A percentile compares a stretch with the other conserved stretches of the same genome.
phyloP scores from a whole-genome alignment of 2,888 invertebrate genomes.

The Tenthredo distinguenda region DNA sequence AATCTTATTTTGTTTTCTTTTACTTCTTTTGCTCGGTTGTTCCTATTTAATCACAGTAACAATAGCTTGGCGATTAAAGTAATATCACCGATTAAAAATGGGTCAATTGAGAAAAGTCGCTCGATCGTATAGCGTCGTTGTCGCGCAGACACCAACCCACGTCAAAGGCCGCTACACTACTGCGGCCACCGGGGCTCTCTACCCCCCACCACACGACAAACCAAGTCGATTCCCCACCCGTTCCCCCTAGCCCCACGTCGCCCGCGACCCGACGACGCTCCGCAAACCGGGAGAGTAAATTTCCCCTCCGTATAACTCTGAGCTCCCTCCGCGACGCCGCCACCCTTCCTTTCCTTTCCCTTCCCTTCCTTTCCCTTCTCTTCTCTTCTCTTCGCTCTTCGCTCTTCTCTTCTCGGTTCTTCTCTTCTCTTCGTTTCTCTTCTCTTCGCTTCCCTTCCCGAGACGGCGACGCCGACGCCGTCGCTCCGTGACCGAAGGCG shows the following conservation, averaged over 20 bases:
- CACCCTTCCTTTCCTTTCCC: constrained; percentile 53
- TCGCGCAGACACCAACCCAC: constrained; percentile 67
- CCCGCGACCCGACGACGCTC: constrained; percentile 43
- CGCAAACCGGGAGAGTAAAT: constrained; percentile 51
- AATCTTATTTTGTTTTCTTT: not conserved
- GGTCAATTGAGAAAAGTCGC: constrained; percentile 51
- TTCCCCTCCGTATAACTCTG: constrained; percentile 57
- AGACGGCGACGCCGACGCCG: constrained; percentile 19
- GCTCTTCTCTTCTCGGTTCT: constrained; percentile 44
- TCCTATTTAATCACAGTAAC: constrained; percentile 24
- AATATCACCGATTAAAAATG: constrained; percentile 20
- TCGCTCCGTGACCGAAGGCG: constrained; percentile 46
- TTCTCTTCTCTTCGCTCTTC: constrained; percentile 9
- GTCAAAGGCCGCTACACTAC: constrained; percentile 77
- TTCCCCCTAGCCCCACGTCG: constrained; percentile 31
- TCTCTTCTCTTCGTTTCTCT: not conserved
- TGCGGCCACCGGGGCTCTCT: constrained; percentile 70
- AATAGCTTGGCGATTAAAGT: not conserved
- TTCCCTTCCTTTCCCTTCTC: constrained; percentile 13
- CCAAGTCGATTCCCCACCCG: constrained; percentile 39
- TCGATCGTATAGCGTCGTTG: constrained; percentile 46
- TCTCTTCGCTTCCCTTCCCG: constrained; percentile 23
- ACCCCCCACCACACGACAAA: constrained; percentile 58
- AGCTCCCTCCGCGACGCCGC: constrained; percentile 50
- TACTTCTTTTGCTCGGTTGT: not conserved